Evolutionary conservation across 1,140 invertebrate species (phyloP).

Genomic region (Proctacanthus coquilletti): DNA sequence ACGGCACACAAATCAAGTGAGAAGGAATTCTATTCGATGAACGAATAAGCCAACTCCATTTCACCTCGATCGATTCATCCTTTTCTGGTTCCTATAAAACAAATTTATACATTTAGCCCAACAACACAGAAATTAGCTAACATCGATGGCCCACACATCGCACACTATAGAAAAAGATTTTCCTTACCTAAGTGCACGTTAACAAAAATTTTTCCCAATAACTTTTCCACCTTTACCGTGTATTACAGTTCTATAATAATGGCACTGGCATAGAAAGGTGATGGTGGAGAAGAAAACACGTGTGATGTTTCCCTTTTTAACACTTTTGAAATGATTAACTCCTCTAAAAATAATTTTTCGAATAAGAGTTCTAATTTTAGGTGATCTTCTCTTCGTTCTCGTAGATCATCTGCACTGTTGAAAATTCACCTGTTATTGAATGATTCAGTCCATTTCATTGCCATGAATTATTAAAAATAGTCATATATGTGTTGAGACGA

Average conservation of each 20-base stretch:
- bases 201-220: background rate
- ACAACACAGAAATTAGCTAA: no score
- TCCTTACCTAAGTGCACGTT: background rate
- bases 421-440: no score
- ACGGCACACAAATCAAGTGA: slow-evolving; percentile 3
- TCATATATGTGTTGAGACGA: background rate
- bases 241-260: background rate
- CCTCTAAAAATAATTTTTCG: background rate
- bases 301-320: background rate
- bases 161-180: background rate
- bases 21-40: background rate
- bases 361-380: background rate
- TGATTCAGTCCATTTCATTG: no score
- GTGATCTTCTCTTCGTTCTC: no score
- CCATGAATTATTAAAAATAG: background rate
- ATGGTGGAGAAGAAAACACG: background rate
- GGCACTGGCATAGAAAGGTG: background rate
- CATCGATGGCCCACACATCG: no score
- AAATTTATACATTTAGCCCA: background rate
- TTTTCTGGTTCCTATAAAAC: background rate
- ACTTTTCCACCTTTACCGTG: background rate
- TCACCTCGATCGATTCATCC: no score
- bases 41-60: background rate
- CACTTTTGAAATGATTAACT: background rate
- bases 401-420: no score